Base-by-base conservation (phyloP, 2,888 invertebrate species). In the Drosophila anomalipes region DNA sequence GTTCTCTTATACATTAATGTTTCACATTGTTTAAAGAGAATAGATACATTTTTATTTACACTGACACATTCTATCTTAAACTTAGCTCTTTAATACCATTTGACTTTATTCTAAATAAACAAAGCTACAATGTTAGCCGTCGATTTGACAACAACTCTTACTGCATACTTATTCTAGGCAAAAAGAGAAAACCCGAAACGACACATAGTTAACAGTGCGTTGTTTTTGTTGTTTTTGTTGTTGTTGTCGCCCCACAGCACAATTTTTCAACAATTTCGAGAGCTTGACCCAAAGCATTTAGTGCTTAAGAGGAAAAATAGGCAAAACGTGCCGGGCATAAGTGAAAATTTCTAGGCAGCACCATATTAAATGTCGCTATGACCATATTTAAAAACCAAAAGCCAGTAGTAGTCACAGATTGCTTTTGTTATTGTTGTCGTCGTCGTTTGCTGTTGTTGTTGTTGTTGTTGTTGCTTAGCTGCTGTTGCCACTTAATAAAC, bases 321-420 rank as follows among this genome's bases (percentile, higher is more conserved):
- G 86, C 74, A 70, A 86, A 77, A 90, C 86, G 86, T 86, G 86
- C 81, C 77, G 53, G 54, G 86, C 89, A 86, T 86, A 88, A 90
- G 89, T 88, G 86, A 86, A 90, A 86, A 85, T 85, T 72, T 85
- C 69, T 83, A 74, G 74, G 58, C 83, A 83, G 70, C 74, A 72
- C 85, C 77, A 81, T 75, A 79, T 83, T 61, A 83, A 77, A 86
- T 79, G 86, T 75, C 73, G 70, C 74, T 75, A 73, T 71, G 75
- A 33, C 86, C 86, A 86, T 88, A 90, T 90, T 75, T 72, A 69
- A 76, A 79, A 70, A 59, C 53, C 57, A 78, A 77, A 78, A 72
- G 66, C 77, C 73, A 74, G 62, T 68, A 77, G 71, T 39, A 89
- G 83, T 86, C 89, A 83, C 70, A 71, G 82, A 67, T 71, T 86